Conservation (phyloP, 2,888 invertebrate species). For the Trichacis sp. region DNA sequence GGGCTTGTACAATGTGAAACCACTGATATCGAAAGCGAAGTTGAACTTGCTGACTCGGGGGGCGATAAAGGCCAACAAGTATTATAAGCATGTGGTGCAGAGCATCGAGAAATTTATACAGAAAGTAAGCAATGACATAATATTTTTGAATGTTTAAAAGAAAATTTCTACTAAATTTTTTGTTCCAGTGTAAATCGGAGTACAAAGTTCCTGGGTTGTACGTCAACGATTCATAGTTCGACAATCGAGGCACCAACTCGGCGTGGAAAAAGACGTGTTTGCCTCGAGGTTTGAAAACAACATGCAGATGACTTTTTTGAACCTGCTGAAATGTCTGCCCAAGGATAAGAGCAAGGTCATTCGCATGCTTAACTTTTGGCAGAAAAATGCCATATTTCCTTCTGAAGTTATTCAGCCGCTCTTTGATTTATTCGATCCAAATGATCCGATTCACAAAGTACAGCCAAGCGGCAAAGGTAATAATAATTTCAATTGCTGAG, state of each 20-base stretch:
- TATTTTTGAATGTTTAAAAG: too few relatives aligned
- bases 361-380: constrained; percentile 98
- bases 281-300: constrained; percentile 97
- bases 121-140: constrained; percentile 72
- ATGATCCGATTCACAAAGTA: constrained; percentile 82
- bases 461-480: constrained; percentile 68
- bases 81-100: constrained; percentile 99
- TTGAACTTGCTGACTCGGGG: constrained; percentile 97
- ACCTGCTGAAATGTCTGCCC: constrained; percentile 94
- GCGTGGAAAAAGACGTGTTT: constrained; percentile 97
- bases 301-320: constrained; percentile 92
- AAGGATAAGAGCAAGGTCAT: constrained; percentile 98
- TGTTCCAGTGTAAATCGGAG: constrained; percentile 91
- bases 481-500: constrained; percentile 4
- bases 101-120: constrained; percentile 99
- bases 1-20: constrained; percentile 95
- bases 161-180: too few relatives aligned
- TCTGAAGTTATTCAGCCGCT: constrained; percentile 94
- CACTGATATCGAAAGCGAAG: constrained; percentile 98
- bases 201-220: constrained; percentile 99
- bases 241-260: constrained; percentile 97
- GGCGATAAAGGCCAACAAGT: constrained; percentile 98
- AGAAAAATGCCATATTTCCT: constrained; percentile 96
- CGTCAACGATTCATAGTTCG: constrained; percentile 99
- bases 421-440: constrained; percentile 91